These are phyloP conservation scores for Periparus ater DNA, from an alignment of 2,797 vertebrate genomes.

Conservation along the genomic window DNA sequence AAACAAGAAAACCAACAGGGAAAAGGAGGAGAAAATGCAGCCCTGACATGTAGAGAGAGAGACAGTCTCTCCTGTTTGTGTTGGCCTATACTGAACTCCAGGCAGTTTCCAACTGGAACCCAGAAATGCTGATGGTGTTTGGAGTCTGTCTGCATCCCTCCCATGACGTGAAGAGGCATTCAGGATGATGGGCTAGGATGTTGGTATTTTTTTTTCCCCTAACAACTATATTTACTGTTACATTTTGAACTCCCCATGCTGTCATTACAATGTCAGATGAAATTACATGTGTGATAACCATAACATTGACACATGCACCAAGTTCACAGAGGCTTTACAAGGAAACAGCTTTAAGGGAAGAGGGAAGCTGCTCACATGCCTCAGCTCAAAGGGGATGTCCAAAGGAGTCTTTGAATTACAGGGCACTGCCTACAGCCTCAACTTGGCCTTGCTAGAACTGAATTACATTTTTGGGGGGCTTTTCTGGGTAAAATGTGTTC, in stretches of 20 bases:
- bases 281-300: conserved; percentile 36
- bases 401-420: conserved; percentile 26
- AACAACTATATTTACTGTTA: conserved; percentile 47
- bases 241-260: conserved; percentile 33
- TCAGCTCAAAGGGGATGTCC: background rate
- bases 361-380: background rate
- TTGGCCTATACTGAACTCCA: background rate
- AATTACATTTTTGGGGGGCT: background rate
- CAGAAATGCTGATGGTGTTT: conserved; percentile 56
- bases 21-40: background rate
- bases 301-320: background rate
- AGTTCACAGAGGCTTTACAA: conserved; percentile 20
- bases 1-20: background rate
- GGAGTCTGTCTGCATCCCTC: conserved; percentile 22
- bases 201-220: background rate
- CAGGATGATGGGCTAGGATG: background rate
- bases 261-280: conserved; percentile 52
- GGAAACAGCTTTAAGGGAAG: conserved; percentile 13
- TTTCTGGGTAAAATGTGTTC: background rate
- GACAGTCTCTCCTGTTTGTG: background rate
- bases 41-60: background rate
- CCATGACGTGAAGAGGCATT: conserved; percentile 26
- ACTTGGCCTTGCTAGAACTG: background rate
- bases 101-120: conserved; percentile 50
- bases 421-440: background rate